Evolutionary conservation across 2,888 invertebrate species (phyloP).

Genomic region (Apamea epomidion): DNA sequence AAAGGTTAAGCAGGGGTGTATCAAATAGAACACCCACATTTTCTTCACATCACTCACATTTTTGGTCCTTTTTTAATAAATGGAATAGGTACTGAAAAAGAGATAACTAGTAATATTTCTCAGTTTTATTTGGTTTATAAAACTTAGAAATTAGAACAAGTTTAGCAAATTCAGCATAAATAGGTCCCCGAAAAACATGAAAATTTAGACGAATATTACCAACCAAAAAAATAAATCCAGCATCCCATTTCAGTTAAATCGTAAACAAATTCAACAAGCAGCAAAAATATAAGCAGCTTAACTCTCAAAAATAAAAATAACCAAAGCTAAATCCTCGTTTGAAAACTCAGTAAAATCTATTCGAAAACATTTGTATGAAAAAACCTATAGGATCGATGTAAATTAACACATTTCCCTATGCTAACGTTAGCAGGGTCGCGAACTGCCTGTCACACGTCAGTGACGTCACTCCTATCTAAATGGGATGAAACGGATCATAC

Average conservation of each 20-base stretch:
- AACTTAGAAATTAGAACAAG: not conserved
- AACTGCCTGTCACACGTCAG: conserved; percentile 62
- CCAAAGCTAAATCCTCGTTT: conserved; percentile 16
- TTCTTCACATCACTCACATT: not conserved
- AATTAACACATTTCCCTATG: conserved; percentile 74
- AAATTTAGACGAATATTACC: not conserved
- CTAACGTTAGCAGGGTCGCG: conserved; percentile 65
- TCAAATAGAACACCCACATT: not conserved
- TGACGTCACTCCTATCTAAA: conserved; percentile 54
- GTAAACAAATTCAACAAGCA: conserved; percentile 4
- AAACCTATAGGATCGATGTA: conserved; percentile 64
- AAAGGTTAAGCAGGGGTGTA: not conserved
- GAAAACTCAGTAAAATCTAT: conserved; percentile 20
- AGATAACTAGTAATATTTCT: not conserved
- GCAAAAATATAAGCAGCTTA: conserved; percentile 25
- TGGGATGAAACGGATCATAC: conserved; percentile 62
- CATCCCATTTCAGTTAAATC: conserved; percentile 13
- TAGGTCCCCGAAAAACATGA: not conserved
- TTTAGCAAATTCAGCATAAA: not conserved
- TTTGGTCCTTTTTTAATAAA: not conserved
- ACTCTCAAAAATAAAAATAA: conserved; percentile 6
- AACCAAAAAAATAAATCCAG: not conserved
- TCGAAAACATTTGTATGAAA: conserved; percentile 35
- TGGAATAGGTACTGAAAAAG: not conserved
- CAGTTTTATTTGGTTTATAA: not conserved